Evolutionary conservation across 1,140 invertebrate species (phyloP).

Genomic region (Phymastichus coffea): DNA sequence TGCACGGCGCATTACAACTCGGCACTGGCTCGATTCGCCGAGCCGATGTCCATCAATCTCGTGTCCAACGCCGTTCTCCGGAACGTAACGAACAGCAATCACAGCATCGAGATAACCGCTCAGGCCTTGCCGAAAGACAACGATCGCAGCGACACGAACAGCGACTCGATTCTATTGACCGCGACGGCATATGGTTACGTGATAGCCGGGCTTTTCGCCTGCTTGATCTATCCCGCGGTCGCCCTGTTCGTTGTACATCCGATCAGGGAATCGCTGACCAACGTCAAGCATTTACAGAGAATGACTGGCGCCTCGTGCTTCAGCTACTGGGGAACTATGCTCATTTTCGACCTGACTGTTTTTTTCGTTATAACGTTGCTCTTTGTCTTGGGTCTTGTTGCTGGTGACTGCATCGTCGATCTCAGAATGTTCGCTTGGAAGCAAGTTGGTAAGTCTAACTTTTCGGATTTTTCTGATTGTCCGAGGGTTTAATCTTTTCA

Average conservation of each 20-base stretch:
- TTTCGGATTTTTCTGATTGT: too few relatives aligned
- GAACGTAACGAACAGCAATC: slow-evolving; percentile 33
- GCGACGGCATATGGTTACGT: neutral
- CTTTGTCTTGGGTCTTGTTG: neutral
- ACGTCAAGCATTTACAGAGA: slow-evolving; percentile 67
- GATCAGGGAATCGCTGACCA: slow-evolving; percentile 47
- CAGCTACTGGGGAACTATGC: slow-evolving; percentile 63
- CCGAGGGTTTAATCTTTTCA: too few relatives aligned
- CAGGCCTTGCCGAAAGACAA: slow-evolving; percentile 39
- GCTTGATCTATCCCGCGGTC: slow-evolving; percentile 36
- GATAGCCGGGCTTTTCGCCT: slow-evolving; percentile 29
- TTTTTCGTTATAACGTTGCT: neutral
- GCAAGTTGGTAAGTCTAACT: too few relatives aligned
- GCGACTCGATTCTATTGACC: neutral
- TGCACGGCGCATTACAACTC: slow-evolving; percentile 45
- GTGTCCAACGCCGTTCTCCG: slow-evolving; percentile 46
- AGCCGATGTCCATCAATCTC: slow-evolving; percentile 45
- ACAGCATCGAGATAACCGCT: slow-evolving; percentile 37
- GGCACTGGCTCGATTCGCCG: slow-evolving; percentile 41
- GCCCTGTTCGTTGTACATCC: slow-evolving; percentile 47
- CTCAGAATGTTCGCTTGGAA: neutral
- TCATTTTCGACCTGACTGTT: slow-evolving; percentile 58
- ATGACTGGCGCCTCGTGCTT: slow-evolving; percentile 64
- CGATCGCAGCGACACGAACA: neutral
- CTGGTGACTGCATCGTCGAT: neutral